These are phyloP conservation scores for Lutraria rhynchaena DNA, from an alignment of 1,140 invertebrate species.

Conservation along the genomic window DNA sequence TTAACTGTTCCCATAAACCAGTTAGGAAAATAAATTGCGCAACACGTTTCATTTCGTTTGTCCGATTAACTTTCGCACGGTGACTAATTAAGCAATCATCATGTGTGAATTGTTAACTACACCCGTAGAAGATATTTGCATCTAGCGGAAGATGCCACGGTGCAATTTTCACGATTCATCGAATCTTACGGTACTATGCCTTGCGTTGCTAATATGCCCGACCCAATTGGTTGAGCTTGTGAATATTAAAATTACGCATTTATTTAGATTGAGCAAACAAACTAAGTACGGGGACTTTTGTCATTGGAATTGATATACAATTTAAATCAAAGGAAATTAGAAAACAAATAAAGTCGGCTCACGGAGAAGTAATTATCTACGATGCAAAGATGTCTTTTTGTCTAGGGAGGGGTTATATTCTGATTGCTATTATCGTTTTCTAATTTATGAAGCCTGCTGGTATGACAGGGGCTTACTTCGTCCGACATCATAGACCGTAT, in stretches of 20 bases:
- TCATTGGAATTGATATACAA: constrained; percentile 25
- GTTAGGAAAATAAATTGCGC: too few relatives aligned
- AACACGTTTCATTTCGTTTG: too few relatives aligned
- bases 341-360: constrained; percentile 52
- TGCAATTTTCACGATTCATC: constrained; percentile 41
- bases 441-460: constrained; percentile 30
- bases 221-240: neutral
- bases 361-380: constrained; percentile 33
- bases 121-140: constrained; percentile 18
- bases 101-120: neutral
- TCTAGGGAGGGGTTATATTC: neutral
- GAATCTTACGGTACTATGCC: constrained; percentile 34
- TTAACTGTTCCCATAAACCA: too few relatives aligned
- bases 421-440: constrained; percentile 29
- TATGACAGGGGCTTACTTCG: constrained; percentile 25
- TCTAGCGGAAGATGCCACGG: constrained; percentile 22
- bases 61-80: too few relatives aligned
- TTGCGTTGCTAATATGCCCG: constrained; percentile 1
- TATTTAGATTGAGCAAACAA: constrained; percentile 15
- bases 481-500: constrained; percentile 19
- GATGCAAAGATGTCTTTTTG: neutral
- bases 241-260: constrained; percentile 47
- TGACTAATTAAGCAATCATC: too few relatives aligned
- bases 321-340: constrained; percentile 48
- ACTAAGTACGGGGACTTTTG: constrained; percentile 14